Evolutionary conservation across 2,797 vertebrate species (phyloP).

Genomic region (Chiloscyllium punctatum): DNA sequence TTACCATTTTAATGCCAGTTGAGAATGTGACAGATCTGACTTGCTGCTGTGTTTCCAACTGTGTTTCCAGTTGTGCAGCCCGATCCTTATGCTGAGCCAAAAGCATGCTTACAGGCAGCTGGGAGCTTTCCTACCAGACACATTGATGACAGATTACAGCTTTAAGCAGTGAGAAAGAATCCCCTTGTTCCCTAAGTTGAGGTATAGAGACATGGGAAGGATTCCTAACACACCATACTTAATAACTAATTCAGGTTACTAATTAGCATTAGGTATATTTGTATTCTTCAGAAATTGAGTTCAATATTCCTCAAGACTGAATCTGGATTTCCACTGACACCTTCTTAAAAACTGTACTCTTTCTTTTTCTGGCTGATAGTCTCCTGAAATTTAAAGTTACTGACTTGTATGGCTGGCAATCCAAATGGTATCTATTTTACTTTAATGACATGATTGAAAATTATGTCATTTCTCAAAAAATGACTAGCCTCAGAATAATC

Average conservation of each 20-base stretch:
- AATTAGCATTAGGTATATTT: slow-evolving; percentile 1
- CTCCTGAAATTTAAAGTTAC: not conserved
- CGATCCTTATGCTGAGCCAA: slow-evolving; percentile 91
- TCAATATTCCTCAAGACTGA: not conserved
- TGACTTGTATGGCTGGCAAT: not conserved
- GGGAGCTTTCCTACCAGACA: slow-evolving; percentile 77
- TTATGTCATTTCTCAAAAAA: not conserved
- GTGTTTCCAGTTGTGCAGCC: slow-evolving; percentile 77
- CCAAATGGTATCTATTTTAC: not conserved
- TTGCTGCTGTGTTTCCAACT: slow-evolving; percentile 84
- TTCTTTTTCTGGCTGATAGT: not conserved
- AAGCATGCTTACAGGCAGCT: slow-evolving; percentile 82
- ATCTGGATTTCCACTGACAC: not conserved
- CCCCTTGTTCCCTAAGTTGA: not conserved
- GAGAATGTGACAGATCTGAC: slow-evolving; percentile 85
- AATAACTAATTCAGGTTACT: not conserved
- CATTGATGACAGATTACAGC: slow-evolving; percentile 7
- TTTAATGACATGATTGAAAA: not conserved
- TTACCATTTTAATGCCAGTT: slow-evolving; percentile 93
- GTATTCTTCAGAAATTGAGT: not conserved
- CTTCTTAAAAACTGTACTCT: not conserved
- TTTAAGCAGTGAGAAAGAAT: not conserved
- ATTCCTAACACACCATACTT: not conserved
- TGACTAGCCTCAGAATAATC: not conserved
- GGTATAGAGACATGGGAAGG: not conserved